Base-by-base conservation (phyloP, 1,140 invertebrate genomes). In the Carposina sasakii region DNA sequence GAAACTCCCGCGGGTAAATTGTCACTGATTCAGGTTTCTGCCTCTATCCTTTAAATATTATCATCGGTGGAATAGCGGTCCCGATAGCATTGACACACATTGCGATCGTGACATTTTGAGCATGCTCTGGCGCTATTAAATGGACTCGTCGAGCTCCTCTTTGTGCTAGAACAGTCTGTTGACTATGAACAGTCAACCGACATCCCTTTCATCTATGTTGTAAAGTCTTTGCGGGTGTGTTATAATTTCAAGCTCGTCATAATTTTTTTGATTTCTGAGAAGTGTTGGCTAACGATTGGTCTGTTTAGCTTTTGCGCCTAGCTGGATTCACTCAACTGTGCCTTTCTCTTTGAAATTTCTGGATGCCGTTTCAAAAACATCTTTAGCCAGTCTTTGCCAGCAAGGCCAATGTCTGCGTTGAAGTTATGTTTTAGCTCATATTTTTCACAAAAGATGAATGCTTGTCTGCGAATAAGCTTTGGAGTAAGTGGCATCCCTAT, bases 301-400 rank as follows among this genome's bases (percentile, higher is more conserved):
- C 48, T 48, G 50, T 75, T 81, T 37, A 78, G 31, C 58, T 75
- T 78, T 57, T 70, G 61, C 20, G 62, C 69, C 63, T 46, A 12
- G 59, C 68, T 40, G 63, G 62, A 42, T 74, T 79, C 52, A 79
- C n/a, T 57, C 2, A 13, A 45, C 41, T 72, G 67, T 24, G 70
- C 56, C 48, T 63, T 70, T 41, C 62, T 24, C 48, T 17, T 15
- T 16, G 37, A 23, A 9, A 72, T 30, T 21, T 62, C 37, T 22
- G 60, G 57, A 33, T 73, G 26, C 24, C 56, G 28, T 34, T 59
- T 58, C 15, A 68, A 47, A 51, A 71, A 68, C 24, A 16, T 10
- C 26, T 48, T 43, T 3, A 60, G 20, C 42, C 42, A 44, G 16
- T 44, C 21, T 19, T 31, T 28, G 10, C 42, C 42, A 3, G 42